These are phyloP conservation scores for Pseudomyrmex sp. DNA, from an alignment of 1,140 invertebrate genomes.

Conservation along the genomic window DNA sequence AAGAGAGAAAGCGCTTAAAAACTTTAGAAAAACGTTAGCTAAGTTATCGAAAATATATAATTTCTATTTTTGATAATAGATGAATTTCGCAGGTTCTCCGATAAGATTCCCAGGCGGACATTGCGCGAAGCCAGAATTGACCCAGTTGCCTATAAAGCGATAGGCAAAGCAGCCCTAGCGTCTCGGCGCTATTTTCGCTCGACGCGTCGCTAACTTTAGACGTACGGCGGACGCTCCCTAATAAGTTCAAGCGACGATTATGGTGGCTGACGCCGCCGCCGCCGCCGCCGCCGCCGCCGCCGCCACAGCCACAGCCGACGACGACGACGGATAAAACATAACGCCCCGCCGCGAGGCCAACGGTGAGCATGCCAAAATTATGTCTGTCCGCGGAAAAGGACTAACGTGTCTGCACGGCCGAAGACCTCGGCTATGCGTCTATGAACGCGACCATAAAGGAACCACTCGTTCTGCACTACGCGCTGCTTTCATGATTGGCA, in stretches of 20 bases:
- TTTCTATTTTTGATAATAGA: not conserved
- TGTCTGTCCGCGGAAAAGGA: slow-evolving; percentile 66
- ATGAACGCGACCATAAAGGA: slow-evolving; percentile 29
- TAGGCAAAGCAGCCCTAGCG: slow-evolving; percentile 73
- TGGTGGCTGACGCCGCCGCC: slow-evolving; percentile 73
- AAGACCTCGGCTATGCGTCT: slow-evolving; percentile 76
- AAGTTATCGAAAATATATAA: not conserved
- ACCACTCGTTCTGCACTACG: slow-evolving; percentile 43
- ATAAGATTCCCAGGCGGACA: slow-evolving; percentile 40
- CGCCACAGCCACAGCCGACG: slow-evolving; percentile 10
- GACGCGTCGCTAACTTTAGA: slow-evolving; percentile 82
- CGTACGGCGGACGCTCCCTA: slow-evolving; percentile 82
- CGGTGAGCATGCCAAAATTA: slow-evolving; percentile 82
- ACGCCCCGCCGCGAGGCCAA: slow-evolving; percentile 48
- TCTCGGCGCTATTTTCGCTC: slow-evolving; percentile 81
- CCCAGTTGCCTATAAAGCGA: slow-evolving; percentile 84
- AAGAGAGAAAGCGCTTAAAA: not conserved
- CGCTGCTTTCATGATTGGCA: slow-evolving; percentile 17
- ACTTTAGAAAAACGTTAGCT: not conserved
- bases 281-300: slow-evolving; percentile 13
- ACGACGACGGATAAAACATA: slow-evolving; percentile 66
- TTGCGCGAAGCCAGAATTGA: slow-evolving; percentile 78
- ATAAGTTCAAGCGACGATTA: slow-evolving; percentile 85
- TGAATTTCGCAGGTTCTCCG: not conserved
- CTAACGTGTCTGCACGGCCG: slow-evolving; percentile 75